Evolutionary conservation across 2,797 vertebrate genomes (phyloP), one percentile per base, ranked within the genome.

Genomic region (Podargus strigoides): DNA sequence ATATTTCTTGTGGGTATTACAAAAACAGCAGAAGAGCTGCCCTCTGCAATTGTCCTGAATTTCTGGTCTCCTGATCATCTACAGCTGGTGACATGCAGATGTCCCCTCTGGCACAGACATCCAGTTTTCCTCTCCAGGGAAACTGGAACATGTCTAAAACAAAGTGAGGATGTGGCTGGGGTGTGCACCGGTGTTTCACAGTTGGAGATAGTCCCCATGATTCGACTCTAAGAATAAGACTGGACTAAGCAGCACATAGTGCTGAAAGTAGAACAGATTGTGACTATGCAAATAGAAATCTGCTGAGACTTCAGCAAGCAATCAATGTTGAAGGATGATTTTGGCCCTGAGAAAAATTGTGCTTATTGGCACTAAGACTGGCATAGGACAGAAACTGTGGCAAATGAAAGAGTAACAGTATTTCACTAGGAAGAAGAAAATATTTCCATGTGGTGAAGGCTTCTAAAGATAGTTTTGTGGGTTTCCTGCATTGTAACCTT

Each of bases 401-500:
- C 52, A 79, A 92, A 81, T 67, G 21, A 89, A 80, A 74, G 28
- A 23, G 34, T 41, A 94, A 88, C 69, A 86, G 60, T 70, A 86
- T 73, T 95, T 93, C 47, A 34, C 37, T 60, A 49, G 20, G 42
- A 87, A 92, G 46, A 84, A 88, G 26, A 86, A 94, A 94, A 93
- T 76, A 79, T 62, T 80, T 89, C 67, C 67, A 70, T n/a, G 39
- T 0, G 0, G 12, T 68, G 44, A 93, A 90, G 50, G n/a, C 19
- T 88, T 91, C 64, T 80, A 87, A 85, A 83, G 32, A 81, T 81
- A 90, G 55, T 68, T 95, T 87, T 91, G 87, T 46, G 58, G 42
- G 73, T 91, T 90, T 91, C 14, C 63, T 91, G 39, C 53, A 89
- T 39, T 87, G 77, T 42, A 78, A 89, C 85, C 81, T 95, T 93